phyloP scores from a whole-genome alignment of 2,113 vertebrate species.

The Pachyramphus minor region DNA sequence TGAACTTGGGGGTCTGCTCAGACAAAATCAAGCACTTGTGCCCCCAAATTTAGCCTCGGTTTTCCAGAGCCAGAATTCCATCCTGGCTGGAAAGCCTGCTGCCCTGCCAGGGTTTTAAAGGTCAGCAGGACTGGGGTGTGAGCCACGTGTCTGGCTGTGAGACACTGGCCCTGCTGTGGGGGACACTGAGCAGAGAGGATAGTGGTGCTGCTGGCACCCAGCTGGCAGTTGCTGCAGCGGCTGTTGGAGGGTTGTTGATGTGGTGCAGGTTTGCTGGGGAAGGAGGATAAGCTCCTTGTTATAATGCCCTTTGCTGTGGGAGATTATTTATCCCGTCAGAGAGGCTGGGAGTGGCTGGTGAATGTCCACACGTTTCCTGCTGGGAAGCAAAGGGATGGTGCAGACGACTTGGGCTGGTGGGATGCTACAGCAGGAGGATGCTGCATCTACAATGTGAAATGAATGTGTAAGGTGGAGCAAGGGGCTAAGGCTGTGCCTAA shows the following conservation, averaged over 20 bases:
- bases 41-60: fast-evolving
- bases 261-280: not conserved
- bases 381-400: not conserved
- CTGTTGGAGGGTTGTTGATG: not conserved
- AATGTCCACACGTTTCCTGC: fast-evolving
- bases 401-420: not conserved
- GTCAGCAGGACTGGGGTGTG: not conserved
- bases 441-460: not conserved
- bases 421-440: not conserved
- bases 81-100: not conserved
- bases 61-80: not conserved
- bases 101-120: not conserved
- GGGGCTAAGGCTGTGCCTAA: not conserved
- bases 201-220: not conserved
- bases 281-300: not conserved
- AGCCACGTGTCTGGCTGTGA: not conserved
- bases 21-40: fast-evolving
- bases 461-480: not conserved
- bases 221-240: not conserved
- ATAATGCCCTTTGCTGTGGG: not conserved
- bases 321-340: not conserved
- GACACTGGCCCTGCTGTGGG: fast-evolving
- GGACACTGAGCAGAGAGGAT: not conserved
- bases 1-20: not conserved
- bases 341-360: not conserved